Conservation (phyloP, 2,113 vertebrate genomes). For the Pygoscelis antarcticus region DNA sequence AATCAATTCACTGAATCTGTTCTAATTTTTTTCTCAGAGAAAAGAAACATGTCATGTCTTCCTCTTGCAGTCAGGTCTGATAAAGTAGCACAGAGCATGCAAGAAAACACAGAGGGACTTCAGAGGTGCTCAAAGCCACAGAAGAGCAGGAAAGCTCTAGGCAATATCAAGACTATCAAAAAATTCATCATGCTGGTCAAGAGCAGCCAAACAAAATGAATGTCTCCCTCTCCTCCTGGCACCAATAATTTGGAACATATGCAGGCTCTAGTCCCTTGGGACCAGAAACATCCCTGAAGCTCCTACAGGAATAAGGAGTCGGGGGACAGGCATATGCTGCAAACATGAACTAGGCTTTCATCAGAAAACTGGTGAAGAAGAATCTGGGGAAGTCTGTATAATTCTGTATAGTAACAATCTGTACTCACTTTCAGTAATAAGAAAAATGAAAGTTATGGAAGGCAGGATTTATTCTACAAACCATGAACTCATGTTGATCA, state of each 20-base stretch:
- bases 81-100: not conserved
- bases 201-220: not conserved
- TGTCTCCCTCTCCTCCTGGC: not conserved
- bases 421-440: not conserved
- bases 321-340: not conserved
- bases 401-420: not conserved
- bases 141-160: not conserved
- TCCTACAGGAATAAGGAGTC: not conserved
- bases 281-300: not conserved
- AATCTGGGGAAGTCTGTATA: not conserved
- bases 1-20: not conserved
- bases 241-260: not conserved
- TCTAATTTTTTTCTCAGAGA: not conserved
- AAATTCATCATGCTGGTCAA: not conserved
- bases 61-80: not conserved
- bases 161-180: not conserved
- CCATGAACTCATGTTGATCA: not conserved
- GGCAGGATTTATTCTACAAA: not conserved
- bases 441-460: not conserved
- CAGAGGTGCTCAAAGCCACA: not conserved
- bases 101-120: not conserved
- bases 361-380: not conserved
- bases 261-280: not conserved
- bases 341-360: not conserved
- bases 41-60: not conserved